Conservation (phyloP, 64 coral and sea anemone species). For the Stichodactyla helianthus region DNA sequence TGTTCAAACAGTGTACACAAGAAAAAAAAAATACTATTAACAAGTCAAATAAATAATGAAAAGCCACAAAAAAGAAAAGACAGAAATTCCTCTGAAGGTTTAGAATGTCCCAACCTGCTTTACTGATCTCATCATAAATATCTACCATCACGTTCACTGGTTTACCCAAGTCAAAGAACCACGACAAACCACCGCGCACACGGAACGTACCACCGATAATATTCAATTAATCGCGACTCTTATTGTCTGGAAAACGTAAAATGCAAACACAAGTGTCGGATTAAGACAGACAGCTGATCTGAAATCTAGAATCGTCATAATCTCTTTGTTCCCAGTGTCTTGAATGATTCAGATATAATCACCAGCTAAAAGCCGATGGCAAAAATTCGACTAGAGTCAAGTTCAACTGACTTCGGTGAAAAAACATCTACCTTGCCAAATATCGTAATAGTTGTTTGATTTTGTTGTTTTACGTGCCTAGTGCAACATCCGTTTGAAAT, state of each 20-base stretch:
- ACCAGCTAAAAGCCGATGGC: neutral
- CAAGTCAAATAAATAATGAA: no score
- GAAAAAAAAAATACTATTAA: neutral
- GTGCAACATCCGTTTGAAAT: neutral
- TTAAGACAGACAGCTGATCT: neutral
- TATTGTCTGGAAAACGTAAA: neutral
- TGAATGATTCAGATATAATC: neutral
- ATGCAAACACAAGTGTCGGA: neutral
- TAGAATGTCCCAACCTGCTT: neutral
- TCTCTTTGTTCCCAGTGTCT: neutral
- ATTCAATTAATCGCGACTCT: neutral
- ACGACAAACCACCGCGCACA: neutral
- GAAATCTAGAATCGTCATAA: neutral
- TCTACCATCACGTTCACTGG: neutral
- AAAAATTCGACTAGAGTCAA: neutral
- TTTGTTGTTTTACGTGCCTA: neutral
- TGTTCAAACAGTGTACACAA: neutral
- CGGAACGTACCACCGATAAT: neutral
- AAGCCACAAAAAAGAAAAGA: neutral
- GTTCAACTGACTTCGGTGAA: neutral
- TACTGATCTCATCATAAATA: neutral
- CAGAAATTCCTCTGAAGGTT: neutral
- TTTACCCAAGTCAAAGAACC: neutral
- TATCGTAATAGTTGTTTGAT: neutral
- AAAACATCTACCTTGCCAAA: neutral